These are phyloP conservation scores for Pyralis farinalis DNA, from an alignment of 2,888 invertebrate genomes.

Conservation along the genomic window DNA sequence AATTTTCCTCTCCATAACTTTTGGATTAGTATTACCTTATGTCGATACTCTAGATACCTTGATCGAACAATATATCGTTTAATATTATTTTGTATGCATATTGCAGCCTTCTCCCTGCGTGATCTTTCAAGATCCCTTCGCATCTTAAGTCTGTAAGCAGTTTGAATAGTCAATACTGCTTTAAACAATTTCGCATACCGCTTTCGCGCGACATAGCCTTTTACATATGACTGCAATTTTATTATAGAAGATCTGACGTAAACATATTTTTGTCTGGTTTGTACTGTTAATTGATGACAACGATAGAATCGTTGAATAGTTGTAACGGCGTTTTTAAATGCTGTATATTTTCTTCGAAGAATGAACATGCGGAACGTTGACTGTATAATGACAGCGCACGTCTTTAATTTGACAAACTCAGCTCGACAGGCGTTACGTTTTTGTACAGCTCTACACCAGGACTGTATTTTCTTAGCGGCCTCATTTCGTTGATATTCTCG, in stretches of 20 bases:
- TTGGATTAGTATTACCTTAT: slow-evolving; percentile 52
- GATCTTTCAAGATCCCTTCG: slow-evolving; percentile 29
- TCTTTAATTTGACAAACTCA: slow-evolving; percentile 39
- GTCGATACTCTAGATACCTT: slow-evolving; percentile 39
- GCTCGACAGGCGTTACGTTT: slow-evolving; percentile 39
- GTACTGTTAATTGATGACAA: slow-evolving; percentile 36
- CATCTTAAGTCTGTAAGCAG: slow-evolving; percentile 49
- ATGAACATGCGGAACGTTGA: slow-evolving; percentile 51
- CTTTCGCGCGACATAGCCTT: slow-evolving; percentile 34
- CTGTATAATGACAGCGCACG: slow-evolving; percentile 49
- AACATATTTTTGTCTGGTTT: slow-evolving; percentile 35
- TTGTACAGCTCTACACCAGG: slow-evolving; percentile 48
- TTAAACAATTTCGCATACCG: slow-evolving; percentile 31
- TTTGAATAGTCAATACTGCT: slow-evolving; percentile 38
- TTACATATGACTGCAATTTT: slow-evolving; percentile 38
- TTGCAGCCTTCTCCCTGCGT: slow-evolving; percentile 39
- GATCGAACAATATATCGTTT: slow-evolving; percentile 47
- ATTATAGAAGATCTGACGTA: slow-evolving; percentile 29
- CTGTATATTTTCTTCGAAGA: slow-evolving; percentile 34
- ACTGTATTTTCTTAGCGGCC: slow-evolving; percentile 56
- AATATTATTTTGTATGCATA: slow-evolving; percentile 55
- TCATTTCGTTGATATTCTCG: slow-evolving; percentile 27
- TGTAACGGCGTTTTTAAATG: slow-evolving; percentile 34
- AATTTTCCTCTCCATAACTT: slow-evolving; percentile 61
- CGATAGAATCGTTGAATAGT: slow-evolving; percentile 63